Base-by-base conservation (phyloP, 2,888 invertebrate genomes). In the Orthonychiurus folsomi region DNA sequence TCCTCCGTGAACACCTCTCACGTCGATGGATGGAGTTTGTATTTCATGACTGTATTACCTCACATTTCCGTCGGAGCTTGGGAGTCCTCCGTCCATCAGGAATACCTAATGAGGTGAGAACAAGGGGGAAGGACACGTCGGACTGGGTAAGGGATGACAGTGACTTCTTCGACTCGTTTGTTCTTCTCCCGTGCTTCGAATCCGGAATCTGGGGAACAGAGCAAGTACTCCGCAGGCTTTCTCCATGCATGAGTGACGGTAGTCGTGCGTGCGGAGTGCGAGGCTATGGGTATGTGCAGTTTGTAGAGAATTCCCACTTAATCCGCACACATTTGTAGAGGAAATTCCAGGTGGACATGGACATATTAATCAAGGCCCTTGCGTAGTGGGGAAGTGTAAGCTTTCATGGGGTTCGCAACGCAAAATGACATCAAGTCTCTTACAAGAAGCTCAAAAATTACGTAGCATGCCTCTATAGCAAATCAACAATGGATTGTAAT, bases 61-160 rank as follows among this genome's bases (percentile, higher is more conserved):
- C n/a, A n/a, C n/a, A n/a, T n/a, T n/a, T n/a, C n/a, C n/a, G n/a
- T n/a, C n/a, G n/a, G n/a, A n/a, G n/a, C 37, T 37, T 37, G 52
- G 12, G 5, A 52, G 21, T 52, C 52, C 21, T n/a, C n/a, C 5
- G 52, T 52, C 56, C n/a, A 56, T 25, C 56, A 56, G n/a, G 57
- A 57, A 57, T 57, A 57, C 47, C 28, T 57, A 57, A 57, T 57
- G 57, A 57, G 28, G 37, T 37, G 57, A n/a, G 28, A 20, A 57
- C 25, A 57, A 5, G 24, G 21, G 24, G 20, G n/a, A n/a, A n/a
- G 28, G 37, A 57, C 25, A 57, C 23, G 24, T 55, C 55, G 20
- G n/a, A n/a, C n/a, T 9, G 55, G 5, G 24, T 23, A 24, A 9
- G 55, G 24, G 55, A 55, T 55, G 57, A 57, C 37, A 57, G 20